phyloP scores from a whole-genome alignment of 2,113 vertebrate species.

The Anas platyrhynchos region DNA sequence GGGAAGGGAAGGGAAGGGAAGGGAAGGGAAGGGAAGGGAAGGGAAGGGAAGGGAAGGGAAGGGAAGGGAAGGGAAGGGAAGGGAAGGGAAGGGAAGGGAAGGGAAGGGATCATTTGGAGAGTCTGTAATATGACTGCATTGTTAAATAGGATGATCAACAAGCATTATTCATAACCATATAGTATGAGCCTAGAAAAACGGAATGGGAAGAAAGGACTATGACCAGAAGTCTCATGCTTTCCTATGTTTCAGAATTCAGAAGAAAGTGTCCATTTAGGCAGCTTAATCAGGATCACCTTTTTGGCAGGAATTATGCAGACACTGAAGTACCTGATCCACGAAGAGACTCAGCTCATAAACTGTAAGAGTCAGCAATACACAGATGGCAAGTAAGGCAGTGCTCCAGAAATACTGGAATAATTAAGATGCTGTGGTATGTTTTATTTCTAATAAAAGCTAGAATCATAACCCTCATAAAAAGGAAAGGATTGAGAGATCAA shows the following conservation, averaged over 20 bases:
- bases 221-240: not conserved
- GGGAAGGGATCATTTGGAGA: not conserved
- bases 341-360: not conserved
- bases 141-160: not conserved
- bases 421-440: not conserved
- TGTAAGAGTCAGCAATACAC: not conserved
- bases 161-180: not conserved
- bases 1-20: too few relatives aligned
- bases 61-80: too few relatives aligned
- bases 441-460: not conserved
- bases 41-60: too few relatives aligned
- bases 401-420: not conserved
- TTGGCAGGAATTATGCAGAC: not conserved
- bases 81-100: too few relatives aligned
- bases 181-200: not conserved
- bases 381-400: not conserved
- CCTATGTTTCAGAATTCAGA: not conserved
- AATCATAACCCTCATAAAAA: not conserved
- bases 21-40: too few relatives aligned
- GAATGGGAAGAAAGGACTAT: not conserved
- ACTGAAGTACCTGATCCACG: not conserved
- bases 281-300: not conserved
- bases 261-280: not conserved
- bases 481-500: not conserved
- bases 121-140: not conserved